A percentile compares a stretch with the other conserved stretches of the same genome.
Conservation (phyloP, 2,113 vertebrate species). For the Bos javanicus region DNA sequence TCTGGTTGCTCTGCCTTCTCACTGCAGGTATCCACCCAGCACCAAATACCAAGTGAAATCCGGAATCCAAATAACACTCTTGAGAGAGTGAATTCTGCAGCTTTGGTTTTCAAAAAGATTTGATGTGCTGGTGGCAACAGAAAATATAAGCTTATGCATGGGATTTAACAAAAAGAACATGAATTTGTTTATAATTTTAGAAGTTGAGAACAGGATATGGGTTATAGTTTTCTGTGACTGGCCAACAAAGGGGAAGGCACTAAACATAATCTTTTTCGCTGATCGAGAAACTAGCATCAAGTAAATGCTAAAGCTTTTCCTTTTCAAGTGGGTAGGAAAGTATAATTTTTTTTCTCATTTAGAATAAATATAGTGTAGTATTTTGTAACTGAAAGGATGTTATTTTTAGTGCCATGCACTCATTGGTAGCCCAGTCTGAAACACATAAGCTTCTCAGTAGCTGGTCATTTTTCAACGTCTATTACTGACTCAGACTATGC, state of each 20-base stretch:
- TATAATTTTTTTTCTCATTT: constrained; percentile 5
- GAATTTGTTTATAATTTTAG: constrained; percentile 41
- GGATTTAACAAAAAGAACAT: not conserved
- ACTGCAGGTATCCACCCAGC: not conserved
- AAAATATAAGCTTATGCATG: not conserved
- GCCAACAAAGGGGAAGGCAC: not conserved
- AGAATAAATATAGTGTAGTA: constrained; percentile 1
- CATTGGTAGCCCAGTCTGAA: not conserved
- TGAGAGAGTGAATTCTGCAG: not conserved
- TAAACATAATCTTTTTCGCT: not conserved
- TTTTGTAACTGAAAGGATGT: not conserved
- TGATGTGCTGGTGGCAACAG: not conserved
- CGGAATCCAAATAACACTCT: constrained; percentile 12
- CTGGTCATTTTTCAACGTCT: constrained; percentile 32
- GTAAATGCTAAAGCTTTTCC: not conserved
- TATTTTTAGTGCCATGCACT: not conserved
- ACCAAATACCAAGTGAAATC: constrained; percentile 16
- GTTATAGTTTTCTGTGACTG: not conserved
- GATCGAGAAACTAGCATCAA: not conserved
- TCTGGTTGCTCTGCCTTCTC: not conserved
- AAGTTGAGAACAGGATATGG: not conserved
- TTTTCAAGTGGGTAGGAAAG: not conserved
- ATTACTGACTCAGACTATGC: not conserved
- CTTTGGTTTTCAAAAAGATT: constrained; percentile 36
- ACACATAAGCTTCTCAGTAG: not conserved